phyloP scores from a whole-genome alignment of 2,797 vertebrate species.

The Pangasius mekongensis region DNA sequence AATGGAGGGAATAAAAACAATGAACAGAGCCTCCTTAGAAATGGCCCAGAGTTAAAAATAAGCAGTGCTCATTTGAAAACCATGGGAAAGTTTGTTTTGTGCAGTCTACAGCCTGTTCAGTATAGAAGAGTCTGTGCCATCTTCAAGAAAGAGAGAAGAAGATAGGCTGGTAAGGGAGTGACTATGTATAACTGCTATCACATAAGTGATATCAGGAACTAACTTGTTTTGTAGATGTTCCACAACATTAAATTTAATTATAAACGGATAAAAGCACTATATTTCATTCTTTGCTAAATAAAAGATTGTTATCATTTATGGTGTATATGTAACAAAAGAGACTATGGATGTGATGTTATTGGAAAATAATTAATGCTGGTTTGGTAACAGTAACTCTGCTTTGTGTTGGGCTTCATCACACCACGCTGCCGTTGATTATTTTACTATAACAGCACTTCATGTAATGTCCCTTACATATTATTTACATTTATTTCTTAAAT shows the following conservation, averaged over 20 bases:
- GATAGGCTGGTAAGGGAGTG: background rate
- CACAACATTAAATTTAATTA: background rate
- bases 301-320: background rate
- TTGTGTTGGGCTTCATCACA: background rate
- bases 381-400: background rate
- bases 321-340: background rate
- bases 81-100: slow-evolving; percentile 47
- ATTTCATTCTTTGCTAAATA: background rate
- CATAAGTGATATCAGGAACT: background rate
- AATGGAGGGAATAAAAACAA: slow-evolving; percentile 50
- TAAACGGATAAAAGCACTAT: background rate
- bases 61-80: slow-evolving; percentile 49
- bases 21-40: slow-evolving; percentile 56
- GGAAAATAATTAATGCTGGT: background rate
- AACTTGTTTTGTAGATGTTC: background rate
- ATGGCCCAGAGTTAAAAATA: slow-evolving; percentile 59
- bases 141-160: background rate
- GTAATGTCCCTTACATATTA: background rate
- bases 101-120: background rate
- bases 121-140: background rate
- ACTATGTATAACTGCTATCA: background rate
- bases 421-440: background rate
- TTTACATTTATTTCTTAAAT: background rate
- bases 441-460: background rate
- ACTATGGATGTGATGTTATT: background rate